Evolutionary conservation across 2,888 invertebrate genomes (phyloP), one percentile per base, ranked within the genome.

Genomic region (Dasypogon diadema): DNA sequence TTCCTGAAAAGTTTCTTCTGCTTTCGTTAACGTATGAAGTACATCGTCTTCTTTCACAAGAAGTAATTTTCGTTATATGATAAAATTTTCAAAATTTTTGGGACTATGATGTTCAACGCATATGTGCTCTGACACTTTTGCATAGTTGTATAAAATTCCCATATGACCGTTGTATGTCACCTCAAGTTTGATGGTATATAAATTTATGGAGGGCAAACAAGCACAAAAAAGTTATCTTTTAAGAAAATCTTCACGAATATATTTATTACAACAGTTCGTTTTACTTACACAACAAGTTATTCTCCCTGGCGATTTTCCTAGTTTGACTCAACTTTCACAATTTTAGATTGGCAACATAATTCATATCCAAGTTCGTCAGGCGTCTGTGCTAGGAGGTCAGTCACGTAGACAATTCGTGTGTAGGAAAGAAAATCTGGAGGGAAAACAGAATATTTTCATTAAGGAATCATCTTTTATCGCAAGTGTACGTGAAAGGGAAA

Each of bases 81-180:
- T 70, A 70, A 54, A 70, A 54, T 70, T 70, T 54, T 46, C 65
- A 63, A 51, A 65, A 42, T 8, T 46, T 2, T 16, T 26, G 24
- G 21, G 16, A 10, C 6, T 6, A 18, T 54, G 18, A 2, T 6
- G 42, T 12, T 3, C 3, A 12, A 12, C 3, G 14, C 8, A 18
- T 3, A 2, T 54, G 1, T 54, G 42, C 12, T 3, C 34, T 30
- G 5, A 12, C 42, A 42, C n/a, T 6, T 42, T 42, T 12, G 10
- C 2, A 12, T 3, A 42, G n/a, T 42, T 2, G 12, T 42, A 42
- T 3, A 6, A 42, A 42, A 42, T 12, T 1, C 42, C n/a, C 42
- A 42, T n/a, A n/a, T 2, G 6, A 18, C 5, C 6, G 18, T 6
- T 18, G 12, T 18, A 54, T 18, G 21, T 12, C 54, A 18, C 54